phyloP scores from a whole-genome alignment of 2,888 invertebrate genomes.

The Epinotia nisella region DNA sequence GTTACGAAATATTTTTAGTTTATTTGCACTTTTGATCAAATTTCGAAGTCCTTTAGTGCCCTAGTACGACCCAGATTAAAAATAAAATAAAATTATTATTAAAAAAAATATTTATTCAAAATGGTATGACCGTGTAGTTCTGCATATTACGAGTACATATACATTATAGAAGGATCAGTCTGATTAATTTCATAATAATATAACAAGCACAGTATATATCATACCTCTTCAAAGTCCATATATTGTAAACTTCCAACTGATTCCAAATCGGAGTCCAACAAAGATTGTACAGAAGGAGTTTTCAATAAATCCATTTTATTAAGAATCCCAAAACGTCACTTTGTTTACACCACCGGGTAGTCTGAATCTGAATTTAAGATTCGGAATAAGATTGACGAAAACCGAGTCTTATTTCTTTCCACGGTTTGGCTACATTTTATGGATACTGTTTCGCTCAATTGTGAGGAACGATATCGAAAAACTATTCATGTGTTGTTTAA shows the following conservation, averaged over 20 bases:
- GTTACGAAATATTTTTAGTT: too few species aligned
- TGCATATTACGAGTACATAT: too few species aligned
- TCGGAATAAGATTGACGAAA: neutral
- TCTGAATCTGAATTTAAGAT: neutral
- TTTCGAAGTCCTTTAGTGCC: too few species aligned
- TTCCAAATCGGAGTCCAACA: conserved; percentile 87
- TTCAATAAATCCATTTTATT: conserved; percentile 74
- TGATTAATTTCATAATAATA: neutral
- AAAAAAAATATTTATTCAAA: too few species aligned
- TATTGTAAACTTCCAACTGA: conserved; percentile 88
- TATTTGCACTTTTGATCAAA: too few species aligned
- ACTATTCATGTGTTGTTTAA: too few species aligned
- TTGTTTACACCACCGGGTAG: conserved; percentile 26
- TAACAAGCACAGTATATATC: neutral
- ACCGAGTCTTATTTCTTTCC: neutral
- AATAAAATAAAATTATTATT: too few species aligned
- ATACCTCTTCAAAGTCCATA: conserved; percentile 89
- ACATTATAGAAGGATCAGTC: neutral
- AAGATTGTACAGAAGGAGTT: conserved; percentile 82
- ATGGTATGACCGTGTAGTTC: too few species aligned
- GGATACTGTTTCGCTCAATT: neutral
- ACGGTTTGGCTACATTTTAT: neutral
- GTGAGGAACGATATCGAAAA: neutral
- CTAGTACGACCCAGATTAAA: too few species aligned
- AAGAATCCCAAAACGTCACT: neutral